phyloP scores from a whole-genome alignment of 2,113 vertebrate genomes.

The Brienomyrus longianalis region DNA sequence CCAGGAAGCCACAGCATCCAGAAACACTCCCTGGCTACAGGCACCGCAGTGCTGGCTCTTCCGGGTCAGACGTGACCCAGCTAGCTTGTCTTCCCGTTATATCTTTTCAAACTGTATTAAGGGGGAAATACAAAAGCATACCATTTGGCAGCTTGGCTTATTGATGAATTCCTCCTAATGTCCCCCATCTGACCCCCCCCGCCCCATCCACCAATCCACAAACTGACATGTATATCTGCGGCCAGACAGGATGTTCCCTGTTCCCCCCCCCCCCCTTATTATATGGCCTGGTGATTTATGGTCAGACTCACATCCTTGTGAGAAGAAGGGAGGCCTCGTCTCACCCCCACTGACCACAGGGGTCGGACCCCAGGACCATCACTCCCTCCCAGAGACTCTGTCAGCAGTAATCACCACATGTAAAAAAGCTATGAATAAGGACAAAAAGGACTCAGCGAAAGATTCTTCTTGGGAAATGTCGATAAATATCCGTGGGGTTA shows the following conservation, averaged over 20 bases:
- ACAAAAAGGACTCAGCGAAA: neutral
- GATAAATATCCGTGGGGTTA: neutral
- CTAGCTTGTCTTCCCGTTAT: neutral
- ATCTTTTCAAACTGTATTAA: constrained; percentile 45
- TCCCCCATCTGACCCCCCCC: constrained; percentile 23
- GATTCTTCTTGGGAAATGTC: neutral
- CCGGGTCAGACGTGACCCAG: neutral
- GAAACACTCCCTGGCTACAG: neutral
- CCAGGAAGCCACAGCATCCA: neutral
- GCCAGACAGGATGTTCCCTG: constrained; percentile 43
- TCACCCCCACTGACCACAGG: neutral
- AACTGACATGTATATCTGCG: constrained; percentile 14
- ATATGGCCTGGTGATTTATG: constrained; percentile 65
- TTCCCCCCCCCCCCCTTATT: constrained; percentile 52
- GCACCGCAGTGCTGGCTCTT: neutral
- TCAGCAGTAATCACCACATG: too few relatives aligned
- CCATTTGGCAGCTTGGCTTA: constrained; percentile 36
- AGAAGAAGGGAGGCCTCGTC: constrained; percentile 21
- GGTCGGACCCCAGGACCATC: constrained; percentile 3
- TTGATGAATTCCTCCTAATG: constrained; percentile 29
- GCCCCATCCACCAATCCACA: constrained; percentile 27
- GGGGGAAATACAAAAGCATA: constrained; percentile 60
- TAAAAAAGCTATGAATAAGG: neutral
- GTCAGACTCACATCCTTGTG: constrained; percentile 17
- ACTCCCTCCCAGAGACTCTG: neutral